These are phyloP conservation scores for Anthophora plumipes DNA, from an alignment of 2,888 invertebrate species.

Conservation along the genomic window DNA sequence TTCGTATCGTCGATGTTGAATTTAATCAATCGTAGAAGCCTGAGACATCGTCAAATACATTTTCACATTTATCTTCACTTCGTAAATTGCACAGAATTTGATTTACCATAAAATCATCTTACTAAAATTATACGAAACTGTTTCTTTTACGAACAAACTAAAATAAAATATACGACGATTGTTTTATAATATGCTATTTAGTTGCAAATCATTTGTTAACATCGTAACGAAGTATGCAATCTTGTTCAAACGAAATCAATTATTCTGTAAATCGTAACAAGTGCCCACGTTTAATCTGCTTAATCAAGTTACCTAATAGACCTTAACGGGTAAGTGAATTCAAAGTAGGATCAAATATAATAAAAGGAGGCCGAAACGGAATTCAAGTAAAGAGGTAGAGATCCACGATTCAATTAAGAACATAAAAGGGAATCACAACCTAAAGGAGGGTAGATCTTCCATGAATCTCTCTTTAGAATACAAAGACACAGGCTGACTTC, in stretches of 20 bases:
- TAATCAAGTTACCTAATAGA: background rate
- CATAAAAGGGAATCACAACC: slow-evolving; percentile 2
- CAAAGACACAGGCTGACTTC: background rate
- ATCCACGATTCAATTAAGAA: background rate
- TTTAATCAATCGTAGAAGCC: too few relatives aligned
- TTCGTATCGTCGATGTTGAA: too few relatives aligned
- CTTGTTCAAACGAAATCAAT: background rate
- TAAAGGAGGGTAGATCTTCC: background rate
- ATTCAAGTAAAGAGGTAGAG: background rate
- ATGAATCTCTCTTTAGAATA: background rate
- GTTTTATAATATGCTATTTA: too few relatives aligned
- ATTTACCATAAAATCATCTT: too few relatives aligned
- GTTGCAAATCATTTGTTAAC: background rate
- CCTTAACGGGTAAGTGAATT: background rate
- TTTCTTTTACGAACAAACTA: too few relatives aligned
- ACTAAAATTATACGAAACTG: too few relatives aligned
- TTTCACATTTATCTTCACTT: too few relatives aligned
- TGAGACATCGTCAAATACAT: too few relatives aligned
- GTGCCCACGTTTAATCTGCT: background rate
- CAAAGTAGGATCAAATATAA: slow-evolving; percentile 2
- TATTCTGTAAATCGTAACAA: background rate
- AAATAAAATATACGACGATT: too few relatives aligned
- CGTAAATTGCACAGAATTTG: too few relatives aligned
- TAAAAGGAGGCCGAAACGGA: background rate
- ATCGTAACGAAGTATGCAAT: background rate